Base-by-base conservation (phyloP, 2,113 vertebrate genomes). In the Tetrax tetrax region DNA sequence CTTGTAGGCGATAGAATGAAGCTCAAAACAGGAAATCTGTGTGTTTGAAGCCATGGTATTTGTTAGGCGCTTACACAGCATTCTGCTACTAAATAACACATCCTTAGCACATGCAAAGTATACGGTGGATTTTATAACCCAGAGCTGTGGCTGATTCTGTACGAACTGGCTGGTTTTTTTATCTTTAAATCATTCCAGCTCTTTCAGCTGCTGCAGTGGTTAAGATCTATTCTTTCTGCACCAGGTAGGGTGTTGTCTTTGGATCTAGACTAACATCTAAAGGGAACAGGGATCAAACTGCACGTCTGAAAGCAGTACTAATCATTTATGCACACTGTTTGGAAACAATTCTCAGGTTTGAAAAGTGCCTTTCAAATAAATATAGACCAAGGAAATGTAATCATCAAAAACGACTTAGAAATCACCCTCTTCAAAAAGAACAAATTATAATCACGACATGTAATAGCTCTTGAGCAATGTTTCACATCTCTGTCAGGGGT, bases 361-460 rank as follows among this genome's bases (percentile, higher is more conserved):
- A 94, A 92, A 92, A 87, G 61, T 78, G 48, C 3, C 64, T 87
- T 96, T 95, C 0, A 0, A 89, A 89, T 75, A 96, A 92, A 95
- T 91, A 91, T 72, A 96, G 89, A 95, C 89, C 60, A 93, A 93
- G 82, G 71, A 90, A 91, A 91, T 64, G 65, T 29, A 91, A 92
- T 89, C 47, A 87, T 91, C 72, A 91, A 61, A 93, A 96, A 74
- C 0, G 0, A 61, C 86, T 81, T 35, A 92, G 69, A 89, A 48
- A 79, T 87, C 87, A 87, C 51, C 45, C 22, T 95, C 81, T 95
- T 93, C 91, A 97, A 91, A 97, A 95, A 82, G 50, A 96, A 92
- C 70, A 93, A 96, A 91, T 88, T 90, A 70, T 59, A 75, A 89
- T 91, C 84, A 70, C 2, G 17, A 90, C 72, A 81, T 64, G 31